Evolutionary conservation across 2,113 vertebrate species (phyloP), one percentile per base, ranked within the genome.

Genomic region (Phoenicopterus ruber): DNA sequence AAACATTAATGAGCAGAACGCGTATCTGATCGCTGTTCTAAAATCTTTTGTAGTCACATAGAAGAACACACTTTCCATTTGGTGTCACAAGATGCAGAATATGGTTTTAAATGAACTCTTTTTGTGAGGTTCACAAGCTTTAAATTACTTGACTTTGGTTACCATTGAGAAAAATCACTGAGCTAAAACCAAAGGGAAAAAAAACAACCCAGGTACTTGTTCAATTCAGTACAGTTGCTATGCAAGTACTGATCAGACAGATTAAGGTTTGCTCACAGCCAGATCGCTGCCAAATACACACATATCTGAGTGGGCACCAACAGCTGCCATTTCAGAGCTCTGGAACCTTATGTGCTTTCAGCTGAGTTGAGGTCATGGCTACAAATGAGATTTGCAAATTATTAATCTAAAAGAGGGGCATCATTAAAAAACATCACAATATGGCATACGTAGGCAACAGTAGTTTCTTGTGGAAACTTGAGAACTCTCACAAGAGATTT

Each of bases 91-190:
- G 86, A 86, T 49, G 73, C 85, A 89, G 92, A 96, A 95, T 95
- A 96, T 29, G 55, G 93, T 77, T 96, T 97, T 86, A 97, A 98
- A 95, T 80, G 82, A 96, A 96, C 69, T 18, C 86, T 90, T 90
- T 96, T 96, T 91, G 18, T 87, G 90, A 96, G 74, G 81, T 96
- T 97, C 96, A 96, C 77, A 96, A 92, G 92, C 71, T 91, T 96
- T 96, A 93, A 95, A 97, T 97, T 96, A 96, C 94, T 94, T 91
- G 86, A 92, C 52, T 88, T 65, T 52, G 67, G 93, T 59, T 82
- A 91, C 97, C 92, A 95, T 96, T 98, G 95, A 97, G 95, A 97
- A 98, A 97, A 97, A 40, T 61, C 91, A 93, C 84, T 88, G 83
- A 97, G 54, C 72, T 96, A 83, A 92, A 90, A 81, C 93, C 29